phyloP scores from a whole-genome alignment of 2,797 vertebrate species.

The Chloroceryle inda region DNA sequence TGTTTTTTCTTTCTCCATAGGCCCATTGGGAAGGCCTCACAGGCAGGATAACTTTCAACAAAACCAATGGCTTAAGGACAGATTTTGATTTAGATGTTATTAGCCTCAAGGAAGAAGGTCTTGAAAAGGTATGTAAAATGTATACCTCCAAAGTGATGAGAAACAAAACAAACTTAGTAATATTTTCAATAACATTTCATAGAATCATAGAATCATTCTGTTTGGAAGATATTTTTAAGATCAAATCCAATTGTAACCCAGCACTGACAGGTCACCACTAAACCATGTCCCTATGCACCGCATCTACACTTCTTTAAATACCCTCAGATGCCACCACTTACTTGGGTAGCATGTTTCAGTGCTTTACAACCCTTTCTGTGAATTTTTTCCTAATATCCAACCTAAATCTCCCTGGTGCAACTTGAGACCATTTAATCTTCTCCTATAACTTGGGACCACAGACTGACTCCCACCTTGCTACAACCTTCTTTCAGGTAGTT shows the following conservation, averaged over 20 bases:
- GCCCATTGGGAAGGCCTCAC: slow-evolving; percentile 99
- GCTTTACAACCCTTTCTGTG: background rate
- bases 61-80: slow-evolving; percentile 95
- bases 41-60: slow-evolving; percentile 97
- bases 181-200: background rate
- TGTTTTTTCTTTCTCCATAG: slow-evolving; percentile 77
- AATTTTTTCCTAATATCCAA: background rate
- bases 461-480: too few species aligned
- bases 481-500: too few species aligned
- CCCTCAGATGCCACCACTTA: background rate
- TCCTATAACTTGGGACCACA: background rate
- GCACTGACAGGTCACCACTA: background rate
- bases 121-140: slow-evolving; percentile 90
- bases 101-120: slow-evolving; percentile 96
- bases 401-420: background rate
- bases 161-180: background rate
- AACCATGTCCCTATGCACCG: background rate
- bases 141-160: slow-evolving; percentile 2
- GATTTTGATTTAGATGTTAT: slow-evolving; percentile 99
- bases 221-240: background rate
- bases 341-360: background rate
- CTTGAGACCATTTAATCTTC: background rate
- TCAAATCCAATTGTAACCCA: background rate
- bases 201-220: background rate
- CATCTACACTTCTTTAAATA: background rate